Evolutionary conservation across 2,113 vertebrate genomes (phyloP).

Genomic region (Tragelaphus strepsiceros): DNA sequence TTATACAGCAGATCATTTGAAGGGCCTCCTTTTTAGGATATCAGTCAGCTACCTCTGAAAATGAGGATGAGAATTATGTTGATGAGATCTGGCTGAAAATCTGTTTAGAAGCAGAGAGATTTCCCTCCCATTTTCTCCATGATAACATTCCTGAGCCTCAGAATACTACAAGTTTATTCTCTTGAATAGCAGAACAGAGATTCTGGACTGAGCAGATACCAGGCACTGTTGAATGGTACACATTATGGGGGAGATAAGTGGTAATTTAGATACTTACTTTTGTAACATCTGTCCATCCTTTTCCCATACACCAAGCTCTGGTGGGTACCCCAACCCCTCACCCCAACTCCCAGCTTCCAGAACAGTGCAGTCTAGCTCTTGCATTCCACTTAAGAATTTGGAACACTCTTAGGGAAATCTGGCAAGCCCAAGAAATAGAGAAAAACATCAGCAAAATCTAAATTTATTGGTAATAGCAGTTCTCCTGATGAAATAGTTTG

Average conservation of each 20-base stretch:
- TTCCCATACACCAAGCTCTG: background rate
- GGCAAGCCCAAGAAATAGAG: background rate
- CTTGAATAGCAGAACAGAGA: background rate
- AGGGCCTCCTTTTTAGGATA: background rate
- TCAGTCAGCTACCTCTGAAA: background rate
- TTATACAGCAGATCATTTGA: background rate
- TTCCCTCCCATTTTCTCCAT: background rate
- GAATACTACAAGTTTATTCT: background rate
- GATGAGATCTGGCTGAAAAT: background rate
- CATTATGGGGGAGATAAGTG: background rate
- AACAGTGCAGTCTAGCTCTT: background rate
- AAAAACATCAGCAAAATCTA: background rate
- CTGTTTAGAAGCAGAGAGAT: background rate
- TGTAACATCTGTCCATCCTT: background rate
- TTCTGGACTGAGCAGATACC: background rate
- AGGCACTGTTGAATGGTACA: background rate
- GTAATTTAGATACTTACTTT: background rate
- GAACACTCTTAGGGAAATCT: background rate
- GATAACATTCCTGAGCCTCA: background rate
- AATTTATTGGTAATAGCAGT: background rate
- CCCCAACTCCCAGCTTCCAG: background rate
- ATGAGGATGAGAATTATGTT: background rate
- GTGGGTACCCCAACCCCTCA: background rate
- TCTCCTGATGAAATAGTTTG: background rate
- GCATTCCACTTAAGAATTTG: background rate